A percentile compares a stretch with the other conserved stretches of the same genome.
These are phyloP conservation scores for Pristiophorus japonicus DNA, from an alignment of 2,113 vertebrate species.

Conservation along the genomic window DNA sequence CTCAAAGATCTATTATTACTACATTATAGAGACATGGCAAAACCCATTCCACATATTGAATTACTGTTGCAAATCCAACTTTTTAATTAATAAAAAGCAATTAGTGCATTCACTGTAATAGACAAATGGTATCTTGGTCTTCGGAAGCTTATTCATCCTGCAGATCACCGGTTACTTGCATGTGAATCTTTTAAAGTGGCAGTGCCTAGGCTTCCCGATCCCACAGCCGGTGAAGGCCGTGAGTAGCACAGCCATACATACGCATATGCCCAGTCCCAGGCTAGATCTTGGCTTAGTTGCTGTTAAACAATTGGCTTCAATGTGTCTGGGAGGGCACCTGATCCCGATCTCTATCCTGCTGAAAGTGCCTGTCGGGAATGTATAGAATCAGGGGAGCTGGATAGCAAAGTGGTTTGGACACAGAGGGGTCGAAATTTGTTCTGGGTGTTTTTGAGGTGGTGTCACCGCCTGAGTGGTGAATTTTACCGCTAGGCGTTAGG, in stretches of 20 bases:
- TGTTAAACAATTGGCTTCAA: not conserved
- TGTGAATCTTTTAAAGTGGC: not conserved
- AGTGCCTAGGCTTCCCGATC: not conserved
- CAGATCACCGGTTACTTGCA: not conserved
- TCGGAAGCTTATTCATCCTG: not conserved
- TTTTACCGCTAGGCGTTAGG: too few species aligned
- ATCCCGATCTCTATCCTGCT: not conserved
- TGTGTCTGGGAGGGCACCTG: not conserved
- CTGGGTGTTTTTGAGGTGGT: too few species aligned
- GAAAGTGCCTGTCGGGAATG: not conserved
- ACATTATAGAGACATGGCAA: not conserved
- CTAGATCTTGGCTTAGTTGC: not conserved
- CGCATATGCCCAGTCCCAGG: not conserved
- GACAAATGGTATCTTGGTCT: not conserved
- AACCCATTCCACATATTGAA: not conserved
- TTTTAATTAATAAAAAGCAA: conserved; percentile 29
- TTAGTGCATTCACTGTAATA: conserved; percentile 3
- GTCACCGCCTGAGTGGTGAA: too few species aligned
- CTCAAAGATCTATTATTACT: not conserved
- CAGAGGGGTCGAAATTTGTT: too few species aligned
- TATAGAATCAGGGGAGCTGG: not conserved
- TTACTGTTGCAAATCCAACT: conserved; percentile 25
- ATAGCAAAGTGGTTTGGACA: not conserved
- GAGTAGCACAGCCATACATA: not conserved
- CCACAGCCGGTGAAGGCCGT: not conserved